phyloP scores from a whole-genome alignment of 2,113 vertebrate species.

The Malurus melanocephalus region DNA sequence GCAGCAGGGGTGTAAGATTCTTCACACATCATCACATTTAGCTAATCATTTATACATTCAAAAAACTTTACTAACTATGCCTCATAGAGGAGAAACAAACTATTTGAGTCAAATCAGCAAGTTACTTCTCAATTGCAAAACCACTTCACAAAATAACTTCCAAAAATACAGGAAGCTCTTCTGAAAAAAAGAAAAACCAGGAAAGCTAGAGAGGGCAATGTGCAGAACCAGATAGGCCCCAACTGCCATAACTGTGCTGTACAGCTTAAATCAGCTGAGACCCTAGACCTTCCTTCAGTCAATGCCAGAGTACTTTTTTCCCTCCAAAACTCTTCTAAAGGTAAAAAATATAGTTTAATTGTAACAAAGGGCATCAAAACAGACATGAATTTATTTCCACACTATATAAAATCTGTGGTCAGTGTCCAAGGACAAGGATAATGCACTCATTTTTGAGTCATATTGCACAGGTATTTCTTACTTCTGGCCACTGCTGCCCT shows the following conservation, averaged over 20 bases:
- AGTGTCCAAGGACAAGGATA: neutral
- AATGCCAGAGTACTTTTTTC: neutral
- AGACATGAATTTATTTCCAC: neutral
- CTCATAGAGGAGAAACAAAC: neutral
- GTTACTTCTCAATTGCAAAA: constrained; percentile 10
- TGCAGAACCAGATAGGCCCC: neutral
- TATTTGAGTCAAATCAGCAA: neutral
- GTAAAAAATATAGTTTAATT: neutral
- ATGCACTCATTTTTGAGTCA: neutral
- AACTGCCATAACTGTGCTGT: neutral
- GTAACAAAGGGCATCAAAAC: neutral
- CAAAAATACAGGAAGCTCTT: neutral
- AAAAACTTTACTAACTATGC: neutral
- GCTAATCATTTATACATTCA: constrained; percentile 9
- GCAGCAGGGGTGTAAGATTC: neutral
- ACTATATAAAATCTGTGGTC: neutral
- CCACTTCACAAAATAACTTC: neutral
- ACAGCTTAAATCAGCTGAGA: neutral
- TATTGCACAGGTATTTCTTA: neutral
- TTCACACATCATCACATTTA: neutral
- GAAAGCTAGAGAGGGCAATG: neutral
- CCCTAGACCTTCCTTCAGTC: neutral
- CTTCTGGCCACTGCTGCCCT: neutral
- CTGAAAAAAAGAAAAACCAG: neutral
- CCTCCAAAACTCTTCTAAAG: neutral